Base-by-base conservation (phyloP, 2,113 vertebrate species). In the Hystrix cristata region DNA sequence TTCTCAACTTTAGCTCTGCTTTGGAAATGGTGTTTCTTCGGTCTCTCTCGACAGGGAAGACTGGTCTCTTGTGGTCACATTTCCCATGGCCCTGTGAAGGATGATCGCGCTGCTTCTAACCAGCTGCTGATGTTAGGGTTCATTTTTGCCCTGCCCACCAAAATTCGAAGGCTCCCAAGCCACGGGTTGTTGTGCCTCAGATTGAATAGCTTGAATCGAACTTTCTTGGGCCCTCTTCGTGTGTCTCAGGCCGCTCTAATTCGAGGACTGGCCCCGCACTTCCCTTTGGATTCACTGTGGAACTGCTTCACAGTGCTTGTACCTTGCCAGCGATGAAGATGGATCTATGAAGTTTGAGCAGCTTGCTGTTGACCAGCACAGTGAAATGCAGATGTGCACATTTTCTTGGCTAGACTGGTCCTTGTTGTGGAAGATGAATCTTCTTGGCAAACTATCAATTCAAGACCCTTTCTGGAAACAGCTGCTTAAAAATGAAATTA, bases 401-500 rank as follows among this genome's bases (percentile, higher is more conserved):
- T 53, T 51, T 51, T 53, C 51, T 53, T 34, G 51, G 51, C 51
- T n/a, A 27, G 51, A 11, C 51, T 59, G 38, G 74, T 82, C 1
- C 0, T 79, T 13, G 1, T 90, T 2, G 0, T 57, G 18, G 74
- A 80, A 87, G 93, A 90, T 15, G 0, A 67, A 64, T 64, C 89
- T 84, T 87, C 94, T 74, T 29, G 11, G 67, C 71, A 59, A 72
- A 74, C 91, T 27, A 23, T 92, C 88, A 79, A 15, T 72, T 83
- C 74, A 81, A 48, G 84, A 74, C 43, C 76, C 31, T 96, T 98
- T 95, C 96, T 95, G 79, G 79, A 97, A 94, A 95, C 79, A 76
- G 90, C 84, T 97, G 46, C 51, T 96, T 96, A 51, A 38, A 38
- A 38, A 51, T 51, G 74, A 78, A 78, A 51, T 98, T 96, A 93